Percentiles rank a stretch among this genome's conserved stretches.
Evolutionary conservation across 2,113 vertebrate species (phyloP).

Genomic region (Poeciliopsis turrubarensis): DNA sequence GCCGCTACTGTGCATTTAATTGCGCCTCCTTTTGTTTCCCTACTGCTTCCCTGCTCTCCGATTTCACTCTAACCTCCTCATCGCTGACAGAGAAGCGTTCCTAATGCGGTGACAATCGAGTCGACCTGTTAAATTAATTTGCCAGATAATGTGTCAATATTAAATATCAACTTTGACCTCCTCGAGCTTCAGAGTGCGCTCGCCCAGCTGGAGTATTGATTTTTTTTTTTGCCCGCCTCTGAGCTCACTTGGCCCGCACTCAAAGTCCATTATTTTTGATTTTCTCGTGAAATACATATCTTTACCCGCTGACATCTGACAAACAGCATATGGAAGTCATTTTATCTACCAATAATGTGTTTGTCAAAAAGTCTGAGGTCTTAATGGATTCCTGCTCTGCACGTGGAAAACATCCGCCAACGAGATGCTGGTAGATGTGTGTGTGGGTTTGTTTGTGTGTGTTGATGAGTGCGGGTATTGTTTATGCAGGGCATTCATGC

Average conservation of each 20-base stretch:
- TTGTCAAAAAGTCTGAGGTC: constrained; percentile 83
- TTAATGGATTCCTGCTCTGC: constrained; percentile 84
- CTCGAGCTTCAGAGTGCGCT: constrained; percentile 65
- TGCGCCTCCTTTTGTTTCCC: constrained; percentile 22
- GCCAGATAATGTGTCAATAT: constrained; percentile 85
- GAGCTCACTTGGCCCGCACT: constrained; percentile 75
- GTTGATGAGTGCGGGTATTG: constrained; percentile 29
- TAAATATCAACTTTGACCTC: constrained; percentile 85
- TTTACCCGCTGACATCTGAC: constrained; percentile 86
- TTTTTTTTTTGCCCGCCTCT: constrained; percentile 66
- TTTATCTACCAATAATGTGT: constrained; percentile 88
- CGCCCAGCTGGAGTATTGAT: constrained; percentile 80
- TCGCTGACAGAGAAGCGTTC: constrained; percentile 53
- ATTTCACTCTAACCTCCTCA: constrained; percentile 53
- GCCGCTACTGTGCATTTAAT: constrained; percentile 15
- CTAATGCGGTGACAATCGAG: constrained; percentile 77
- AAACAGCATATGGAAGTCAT: constrained; percentile 88
- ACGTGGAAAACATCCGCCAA: constrained; percentile 69
- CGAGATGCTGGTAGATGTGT: constrained; percentile 73
- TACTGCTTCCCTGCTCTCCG: constrained; percentile 14
- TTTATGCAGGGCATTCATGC: constrained; percentile 41
- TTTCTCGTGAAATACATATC: constrained; percentile 88
- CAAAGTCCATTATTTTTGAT: constrained; percentile 88
- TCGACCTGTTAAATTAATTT: constrained; percentile 82
- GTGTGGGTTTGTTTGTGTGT: constrained; percentile 31